Conservation (phyloP, 2,888 invertebrate species). For the Drosophila kanekoi region DNA sequence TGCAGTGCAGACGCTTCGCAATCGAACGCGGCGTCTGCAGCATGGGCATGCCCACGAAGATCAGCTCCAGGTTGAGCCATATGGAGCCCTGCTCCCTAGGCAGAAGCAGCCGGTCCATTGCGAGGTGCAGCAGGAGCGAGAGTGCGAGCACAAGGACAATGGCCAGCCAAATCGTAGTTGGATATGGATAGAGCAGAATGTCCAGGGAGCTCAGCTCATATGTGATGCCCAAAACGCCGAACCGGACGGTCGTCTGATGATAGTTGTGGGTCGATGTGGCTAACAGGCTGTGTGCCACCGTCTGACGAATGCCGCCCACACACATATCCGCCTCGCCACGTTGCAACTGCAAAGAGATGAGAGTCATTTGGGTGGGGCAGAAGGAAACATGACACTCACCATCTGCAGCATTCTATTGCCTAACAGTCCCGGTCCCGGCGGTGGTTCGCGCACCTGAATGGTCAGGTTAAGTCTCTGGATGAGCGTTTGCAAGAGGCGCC, state of each 20-base stretch:
- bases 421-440: conserved; percentile 13
- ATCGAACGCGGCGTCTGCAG: conserved; percentile 27
- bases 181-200: conserved; percentile 64
- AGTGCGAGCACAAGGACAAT: conserved; percentile 35
- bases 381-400: conserved; percentile 45
- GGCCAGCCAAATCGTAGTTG: conserved; percentile 51
- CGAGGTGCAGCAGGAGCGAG: conserved; percentile 36
- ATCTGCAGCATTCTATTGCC: conserved; percentile 50
- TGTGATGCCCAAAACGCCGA: conserved; percentile 47
- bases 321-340: conserved; percentile 52
- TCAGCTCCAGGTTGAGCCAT: conserved; percentile 46
- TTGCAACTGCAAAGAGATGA: conserved; percentile 36
- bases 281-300: conserved; percentile 28
- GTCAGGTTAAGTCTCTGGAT: conserved; percentile 64
- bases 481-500: conserved; percentile 57
- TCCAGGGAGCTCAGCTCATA: conserved; percentile 55
- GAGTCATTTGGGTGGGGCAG: neutral
- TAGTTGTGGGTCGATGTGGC: conserved; percentile 67
- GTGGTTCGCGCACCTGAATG: conserved; percentile 28
- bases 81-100: neutral
- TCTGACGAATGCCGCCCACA: conserved; percentile 67
- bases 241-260: conserved; percentile 59
- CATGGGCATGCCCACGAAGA: conserved; percentile 63
- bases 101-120: conserved; percentile 38
- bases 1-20: conserved; percentile 51